Evolutionary conservation across 2,113 vertebrate species (phyloP), one percentile per base, ranked within the genome.

Genomic region (Lichenostomus cassidix): DNA sequence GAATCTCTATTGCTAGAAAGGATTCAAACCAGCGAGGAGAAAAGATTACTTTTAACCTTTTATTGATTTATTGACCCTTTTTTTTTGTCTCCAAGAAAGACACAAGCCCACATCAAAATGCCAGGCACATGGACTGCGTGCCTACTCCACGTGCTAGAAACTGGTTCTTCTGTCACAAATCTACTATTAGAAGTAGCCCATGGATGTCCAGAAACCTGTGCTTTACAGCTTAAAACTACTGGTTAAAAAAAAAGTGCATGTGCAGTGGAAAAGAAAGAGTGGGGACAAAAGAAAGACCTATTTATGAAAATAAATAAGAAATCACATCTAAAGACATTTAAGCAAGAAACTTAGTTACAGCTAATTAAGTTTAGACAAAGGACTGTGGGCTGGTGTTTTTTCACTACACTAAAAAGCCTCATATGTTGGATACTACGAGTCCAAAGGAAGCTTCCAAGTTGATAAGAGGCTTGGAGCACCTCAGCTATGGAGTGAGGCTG

Each of bases 11-110:
- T 92, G 83, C 70, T 68, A 85, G 65, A 88, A 88, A 78, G 67
- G 79, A 90, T 87, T 76, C 1, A 0, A 82, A 90, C 39, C 74
- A 93, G 42, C 6, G 28, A 73, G 70, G 53, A 95, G 39, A 92
- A 95, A 82, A 93, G 65, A 92, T 55, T 86, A 88, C 79, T 92
- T 85, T 88, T 88, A 95, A 95, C 63, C 71, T 92, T 92, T 79
- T 53, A 94, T 92, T 90, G 89, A 96, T 96, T 85, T 90, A 94
- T 92, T 79, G 83, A 65, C 9, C 28, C 31, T 20, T 59, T 44
- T 77, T 87, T 77, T 89, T 71, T 74, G 19, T 18, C 70, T 92
- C 56, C 35, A 55, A 75, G 94, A 75, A 25, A 94, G 82, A 86
- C 42, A 79, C 33, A 92, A 90, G 41, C 35, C 13, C 56, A 46